Evolutionary conservation across 2,888 invertebrate genomes (phyloP), one percentile per base, ranked within the genome.

Genomic region (Calliopum simillimum): DNA sequence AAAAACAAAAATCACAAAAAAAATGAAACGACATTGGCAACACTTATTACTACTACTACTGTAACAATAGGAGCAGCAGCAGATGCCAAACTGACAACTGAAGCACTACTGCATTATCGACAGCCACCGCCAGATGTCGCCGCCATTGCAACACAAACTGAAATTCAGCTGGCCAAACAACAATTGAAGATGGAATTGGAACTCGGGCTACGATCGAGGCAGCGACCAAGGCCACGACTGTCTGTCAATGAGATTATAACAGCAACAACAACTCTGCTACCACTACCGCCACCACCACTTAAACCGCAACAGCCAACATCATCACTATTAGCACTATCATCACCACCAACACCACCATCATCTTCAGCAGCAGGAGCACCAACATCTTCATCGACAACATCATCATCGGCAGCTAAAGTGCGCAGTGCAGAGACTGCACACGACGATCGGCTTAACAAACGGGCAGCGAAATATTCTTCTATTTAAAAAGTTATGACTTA

Each of bases 381-480:
- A 70, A 58, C 72, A 66, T 14, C 61, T 16, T 44, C 47, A 51
- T 58, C 71, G 41, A 66, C 68, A n/a, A 44, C 51, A 41, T 53
- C 47, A 19, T 55, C 55, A 25, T 53, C 67, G 59, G 16, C 51
- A 64, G 46, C 49, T n/a, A 56, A 19, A 23, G 16, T 21, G 23
- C 55, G 21, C 25, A 64, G 70, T 23, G 66, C 64, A 67, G 70
- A 75, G 47, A 44, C 71, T 63, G 61, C 73, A 23, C 47, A 58
- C 67, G 8, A 33, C 33, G 74, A 76, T 76, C 76, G 76, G 72
- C 73, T 73, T 59, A 63, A 73, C 53, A 58, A 75, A 73, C 71
- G 75, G 78, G 76, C 76, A 75, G 77, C 77, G 61, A 77, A 77
- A 72, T 76, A 74, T 74, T 78, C 78, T 49, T 77, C 77, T 58